Base-by-base conservation (phyloP, 2,888 invertebrate genomes). In the Hydrotaea cyrtoneurina region DNA sequence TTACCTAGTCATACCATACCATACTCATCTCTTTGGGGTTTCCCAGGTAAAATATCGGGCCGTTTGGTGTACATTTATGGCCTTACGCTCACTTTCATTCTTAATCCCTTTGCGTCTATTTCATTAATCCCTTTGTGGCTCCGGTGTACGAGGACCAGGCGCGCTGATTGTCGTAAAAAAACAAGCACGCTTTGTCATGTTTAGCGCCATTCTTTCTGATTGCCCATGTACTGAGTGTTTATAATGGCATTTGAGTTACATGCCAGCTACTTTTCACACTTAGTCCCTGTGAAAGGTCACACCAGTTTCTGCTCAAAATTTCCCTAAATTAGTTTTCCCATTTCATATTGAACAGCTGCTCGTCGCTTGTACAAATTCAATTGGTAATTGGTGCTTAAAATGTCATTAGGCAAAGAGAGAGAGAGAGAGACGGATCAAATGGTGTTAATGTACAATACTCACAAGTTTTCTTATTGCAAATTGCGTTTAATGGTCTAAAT, bases 41-140 rank as follows among this genome's bases (percentile, higher is more conserved):
- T 11, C 8, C 8, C 39, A 39, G 39, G 39, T 39, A 39, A 5
- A 36, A 3, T 13, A 1, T 39, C 39, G 39, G 31, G 31, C 31
- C 31, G 31, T 11, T 43, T 43, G 59, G 39, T 74, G n/a, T 19
- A 15, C 17, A 17, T 59, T 74, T 26, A 3, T 19, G 5, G 21
- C 36, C 15, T 0, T 50, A 15, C 7, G 31, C 31, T 26, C 46
- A 62, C 75, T 62, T 62, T 75, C 62, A 62, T 62, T 75, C 75
- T 75, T 75, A 62, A 75, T 59, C 43, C 17, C 7, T 23, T 17
- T 39, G 43, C 8, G 15, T 23, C 39, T 62, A 62, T 73, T 62
- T 75, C 73, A 73, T 73, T 57, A 73, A 73, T 21, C 73, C 57
- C 23, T 57, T 36, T 43, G 43, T 57, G 36, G 5, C 21, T 23